Conservation (phyloP, 2,797 vertebrate genomes). For the Pangasius larnaudii region DNA sequence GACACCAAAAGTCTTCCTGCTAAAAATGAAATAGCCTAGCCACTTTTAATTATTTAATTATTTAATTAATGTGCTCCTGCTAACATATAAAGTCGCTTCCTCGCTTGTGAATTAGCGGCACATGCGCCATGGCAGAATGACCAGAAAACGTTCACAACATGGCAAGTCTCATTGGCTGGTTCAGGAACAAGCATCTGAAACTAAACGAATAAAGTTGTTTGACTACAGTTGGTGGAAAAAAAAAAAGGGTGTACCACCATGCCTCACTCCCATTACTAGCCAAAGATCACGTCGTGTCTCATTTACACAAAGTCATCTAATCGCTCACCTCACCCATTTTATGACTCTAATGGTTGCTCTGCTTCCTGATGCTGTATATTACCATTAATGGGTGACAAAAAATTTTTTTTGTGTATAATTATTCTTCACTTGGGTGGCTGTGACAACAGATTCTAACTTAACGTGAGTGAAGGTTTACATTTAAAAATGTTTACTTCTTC, state of each 20-base stretch:
- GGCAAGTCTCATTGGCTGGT: not conserved
- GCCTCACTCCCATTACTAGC: not conserved
- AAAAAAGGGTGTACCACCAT: not conserved
- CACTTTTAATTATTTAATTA: not conserved
- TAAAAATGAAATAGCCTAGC: not conserved
- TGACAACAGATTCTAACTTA: not conserved
- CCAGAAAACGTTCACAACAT: not conserved
- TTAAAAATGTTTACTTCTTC: not conserved
- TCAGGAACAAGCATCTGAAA: not conserved
- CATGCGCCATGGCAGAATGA: not conserved
- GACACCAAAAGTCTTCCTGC: not conserved
- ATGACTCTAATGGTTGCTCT: not conserved
- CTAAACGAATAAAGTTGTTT: not conserved
- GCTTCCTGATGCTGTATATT: not conserved
- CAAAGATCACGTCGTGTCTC: not conserved
- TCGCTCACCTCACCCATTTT: not conserved
- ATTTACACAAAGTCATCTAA: not conserved
- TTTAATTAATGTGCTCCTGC: not conserved
- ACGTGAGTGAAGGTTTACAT: not conserved
- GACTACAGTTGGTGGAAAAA: not conserved
- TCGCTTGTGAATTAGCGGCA: not conserved
- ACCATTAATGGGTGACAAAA: not conserved
- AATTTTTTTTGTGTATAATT: not conserved
- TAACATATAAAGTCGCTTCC: not conserved
- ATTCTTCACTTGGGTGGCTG: not conserved